Evolutionary conservation across 92 coral and sea anemone species (phyloP), one percentile per base, ranked within the genome.

Genomic region (Umimayanthus kanabou): DNA sequence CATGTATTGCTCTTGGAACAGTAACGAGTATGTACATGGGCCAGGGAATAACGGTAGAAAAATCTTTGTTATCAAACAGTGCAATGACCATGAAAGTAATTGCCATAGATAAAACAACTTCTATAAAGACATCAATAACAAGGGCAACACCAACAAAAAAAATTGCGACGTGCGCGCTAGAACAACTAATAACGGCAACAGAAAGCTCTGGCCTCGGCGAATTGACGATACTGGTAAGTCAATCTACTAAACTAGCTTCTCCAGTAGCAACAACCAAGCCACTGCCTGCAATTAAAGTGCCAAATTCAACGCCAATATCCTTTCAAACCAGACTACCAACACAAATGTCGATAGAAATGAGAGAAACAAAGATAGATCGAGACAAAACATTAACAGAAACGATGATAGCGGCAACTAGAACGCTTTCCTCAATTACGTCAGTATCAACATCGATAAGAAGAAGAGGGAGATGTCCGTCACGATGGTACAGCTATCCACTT

Each of bases 401-500:
- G 39, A 5, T 37, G 20, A n/a, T 10, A 37, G 30, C n/a, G 16
- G 18, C 2, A 22, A 65, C 39, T 33, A 33, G 26, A 33, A 30
- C 9, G 26, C 25, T 53, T 16, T 33, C 72, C 23, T 13, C 26
- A 80, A 26, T 30, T 43, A 5, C 37, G 7, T 22, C 82, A 78
- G 18, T 16, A 11, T 15, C 86, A 82, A 40, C 86, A 82, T 20
- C 73, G 20, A 43, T n/a, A 9, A 39, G 13, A 39, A 42, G 39
- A 67, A 45, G 86, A 45, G 13, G 74, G 33, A 67, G 77, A n/a
- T 82, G 86, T 42, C 76, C 86, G 25, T 61, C 64, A 15, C 55
- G 77, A 23, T 82, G 86, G 86, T 82, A 82, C 37, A 28, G 20
- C 13, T 82, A 67, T 47, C 86, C 86, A 5, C 39, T 66, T 11